Evolutionary conservation across 2,888 invertebrate species (phyloP).

Genomic region (Eueremaeus valkanovi): DNA sequence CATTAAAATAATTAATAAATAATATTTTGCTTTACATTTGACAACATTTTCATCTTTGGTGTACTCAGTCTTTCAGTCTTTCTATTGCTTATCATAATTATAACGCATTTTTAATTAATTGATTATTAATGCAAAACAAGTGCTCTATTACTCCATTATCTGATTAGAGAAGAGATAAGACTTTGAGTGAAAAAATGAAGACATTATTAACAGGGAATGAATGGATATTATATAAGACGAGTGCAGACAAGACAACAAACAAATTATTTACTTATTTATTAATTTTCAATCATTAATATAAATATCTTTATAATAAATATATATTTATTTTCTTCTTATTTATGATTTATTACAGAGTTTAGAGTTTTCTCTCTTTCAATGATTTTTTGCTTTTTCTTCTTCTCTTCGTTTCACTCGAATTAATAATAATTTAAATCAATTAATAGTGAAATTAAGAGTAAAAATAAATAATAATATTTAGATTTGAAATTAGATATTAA

Average conservation of each 20-base stretch:
- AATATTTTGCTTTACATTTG: too few species aligned
- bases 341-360: too few species aligned
- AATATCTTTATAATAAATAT: neutral
- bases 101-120: neutral
- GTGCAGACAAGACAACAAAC: too few species aligned
- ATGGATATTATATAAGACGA: too few species aligned
- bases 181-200: neutral
- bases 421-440: neutral
- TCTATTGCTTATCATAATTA: constrained; percentile 17
- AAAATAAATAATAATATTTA: neutral
- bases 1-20: too few species aligned
- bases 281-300: too few species aligned
- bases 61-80: neutral
- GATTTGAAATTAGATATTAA: neutral
- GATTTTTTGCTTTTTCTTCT: neutral
- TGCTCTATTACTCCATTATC: constrained; percentile 15
- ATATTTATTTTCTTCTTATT: neutral
- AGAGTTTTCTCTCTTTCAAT: neutral
- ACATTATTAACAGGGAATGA: neutral
- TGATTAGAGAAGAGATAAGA: neutral
- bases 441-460: neutral
- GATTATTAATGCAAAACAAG: neutral
- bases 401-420: neutral
- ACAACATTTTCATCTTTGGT: too few species aligned
- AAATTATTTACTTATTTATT: too few species aligned